Base-by-base conservation (phyloP, 1,140 invertebrate genomes). In the Phthorimaea operculella region DNA sequence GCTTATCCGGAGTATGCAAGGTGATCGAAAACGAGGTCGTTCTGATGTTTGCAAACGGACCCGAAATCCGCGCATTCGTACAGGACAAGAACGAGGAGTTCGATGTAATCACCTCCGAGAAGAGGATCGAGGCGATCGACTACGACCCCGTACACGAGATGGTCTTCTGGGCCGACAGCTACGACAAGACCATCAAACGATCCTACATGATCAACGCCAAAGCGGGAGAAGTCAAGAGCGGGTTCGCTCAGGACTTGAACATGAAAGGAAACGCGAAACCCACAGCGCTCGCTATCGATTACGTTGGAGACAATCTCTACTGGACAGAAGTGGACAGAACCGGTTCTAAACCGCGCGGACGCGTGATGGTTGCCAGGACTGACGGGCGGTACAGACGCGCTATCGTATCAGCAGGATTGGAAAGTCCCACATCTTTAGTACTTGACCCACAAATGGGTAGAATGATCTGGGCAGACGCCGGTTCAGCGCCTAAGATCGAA, bases 91-190 rank as follows among this genome's bases (percentile, higher is more conserved):
- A 88, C 21, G 89, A 92, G 42, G 91, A 93, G 68, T 81, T 92
- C 33, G 91, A 93, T 58, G 90, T 98, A 1, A 91, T 97, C 11
- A 86, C 87, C 0, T 90, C 94, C 4, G 94, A 97, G 75, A 95
- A 94, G 68, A 88, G 95, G 33, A 93, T 98, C 45, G 91, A 95
- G 66, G 92, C 94, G 0, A 78, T 99, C 33, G 97, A 98, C 80
- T 96, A 95, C 68, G 93, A 94, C 77, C 92, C 93, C 0, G 88
- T 88, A 39, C 83, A 87, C 39, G 92, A 96, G 75, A 95, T 97
- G 63, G 79, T 98, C 33, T 98, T 96, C 79, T 98, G 96, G 96
- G 94, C 95, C 0, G 96, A 98, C 72, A 92, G 92, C 48, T 93
- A 93, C 60, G 92, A 96, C 48, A 93, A 93, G 70, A 93, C 92